A percentile compares a stretch with the other conserved stretches of the same genome.
These are phyloP conservation scores for Euborellia annulipes DNA, from an alignment of 1,140 invertebrate species.

Conservation along the genomic window DNA sequence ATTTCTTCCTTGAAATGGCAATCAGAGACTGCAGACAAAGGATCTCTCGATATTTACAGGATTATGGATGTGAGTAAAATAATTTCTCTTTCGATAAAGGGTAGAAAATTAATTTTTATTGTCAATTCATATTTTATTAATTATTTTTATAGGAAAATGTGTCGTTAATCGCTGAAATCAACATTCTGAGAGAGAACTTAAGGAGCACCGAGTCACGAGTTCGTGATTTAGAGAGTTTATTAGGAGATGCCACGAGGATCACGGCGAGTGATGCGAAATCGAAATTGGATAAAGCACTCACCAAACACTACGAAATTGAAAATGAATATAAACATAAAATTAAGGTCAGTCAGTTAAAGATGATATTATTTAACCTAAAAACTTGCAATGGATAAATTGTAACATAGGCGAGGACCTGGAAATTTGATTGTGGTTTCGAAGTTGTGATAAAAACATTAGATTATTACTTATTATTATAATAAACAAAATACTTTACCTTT, in stretches of 20 bases:
- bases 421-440: too few species aligned
- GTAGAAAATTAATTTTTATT: neutral
- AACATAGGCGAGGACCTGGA: too few species aligned
- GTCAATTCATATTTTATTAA: slow-evolving; percentile 4
- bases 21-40: slow-evolving; percentile 30
- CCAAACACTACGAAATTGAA: slow-evolving; percentile 18
- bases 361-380: too few species aligned
- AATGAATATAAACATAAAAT: slow-evolving; percentile 13
- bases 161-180: slow-evolving; percentile 2
- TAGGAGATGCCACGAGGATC: too few species aligned
- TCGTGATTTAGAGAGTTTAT: slow-evolving; percentile 3
- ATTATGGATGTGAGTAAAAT: slow-evolving; percentile 31
- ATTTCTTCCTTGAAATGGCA: slow-evolving; percentile 43
- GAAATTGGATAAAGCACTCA: slow-evolving; percentile 5
- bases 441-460: too few species aligned
- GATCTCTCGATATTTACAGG: slow-evolving; percentile 27
- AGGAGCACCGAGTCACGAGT: neutral
- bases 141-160: slow-evolving; percentile 2
- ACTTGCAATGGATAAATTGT: too few species aligned
- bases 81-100: neutral
- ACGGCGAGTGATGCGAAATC: neutral
- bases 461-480: too few species aligned
- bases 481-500: too few species aligned
- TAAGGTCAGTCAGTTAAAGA: slow-evolving; percentile 28
- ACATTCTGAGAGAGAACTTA: slow-evolving; percentile 3